Evolutionary conservation across 2,888 invertebrate genomes (phyloP).

Genomic region (Galerucella pusilla): DNA sequence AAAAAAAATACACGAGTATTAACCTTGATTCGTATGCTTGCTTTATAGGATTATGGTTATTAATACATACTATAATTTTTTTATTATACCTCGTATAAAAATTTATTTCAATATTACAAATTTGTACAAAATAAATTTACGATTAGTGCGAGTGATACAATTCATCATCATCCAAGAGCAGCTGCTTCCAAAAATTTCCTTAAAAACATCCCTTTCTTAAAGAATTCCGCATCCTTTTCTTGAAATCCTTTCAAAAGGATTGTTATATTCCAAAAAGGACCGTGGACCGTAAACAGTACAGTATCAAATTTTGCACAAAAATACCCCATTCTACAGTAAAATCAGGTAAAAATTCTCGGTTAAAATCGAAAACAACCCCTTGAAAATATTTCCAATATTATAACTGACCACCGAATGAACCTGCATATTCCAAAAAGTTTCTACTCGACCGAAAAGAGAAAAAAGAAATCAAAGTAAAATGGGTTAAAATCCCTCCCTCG

Average conservation of each 20-base stretch:
- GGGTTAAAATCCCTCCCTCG: constrained; percentile 47
- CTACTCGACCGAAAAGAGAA: constrained; percentile 39
- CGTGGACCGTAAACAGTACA: constrained; percentile 36
- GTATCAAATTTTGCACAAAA: constrained; percentile 43
- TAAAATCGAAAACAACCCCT: constrained; percentile 38
- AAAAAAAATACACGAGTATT: no score
- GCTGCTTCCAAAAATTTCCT: constrained; percentile 15
- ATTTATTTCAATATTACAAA: not conserved
- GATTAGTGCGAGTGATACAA: not conserved
- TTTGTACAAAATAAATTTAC: not conserved
- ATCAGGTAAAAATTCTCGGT: constrained; percentile 44
- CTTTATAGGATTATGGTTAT: no score
- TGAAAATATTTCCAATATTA: not conserved
- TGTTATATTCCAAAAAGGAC: constrained; percentile 29
- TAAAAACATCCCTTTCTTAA: constrained; percentile 8
- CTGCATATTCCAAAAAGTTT: constrained; percentile 33
- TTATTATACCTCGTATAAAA: not conserved
- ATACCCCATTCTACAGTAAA: constrained; percentile 31
- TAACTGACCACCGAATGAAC: constrained; percentile 46
- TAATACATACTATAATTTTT: no score
- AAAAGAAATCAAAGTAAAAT: constrained; percentile 47
- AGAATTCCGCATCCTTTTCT: constrained; percentile 15
- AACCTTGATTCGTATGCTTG: no score
- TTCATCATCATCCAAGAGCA: constrained; percentile 8
- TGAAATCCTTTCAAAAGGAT: constrained; percentile 36